phyloP scores from a whole-genome alignment of 2,113 vertebrate genomes.

The Hassar affinis region DNA sequence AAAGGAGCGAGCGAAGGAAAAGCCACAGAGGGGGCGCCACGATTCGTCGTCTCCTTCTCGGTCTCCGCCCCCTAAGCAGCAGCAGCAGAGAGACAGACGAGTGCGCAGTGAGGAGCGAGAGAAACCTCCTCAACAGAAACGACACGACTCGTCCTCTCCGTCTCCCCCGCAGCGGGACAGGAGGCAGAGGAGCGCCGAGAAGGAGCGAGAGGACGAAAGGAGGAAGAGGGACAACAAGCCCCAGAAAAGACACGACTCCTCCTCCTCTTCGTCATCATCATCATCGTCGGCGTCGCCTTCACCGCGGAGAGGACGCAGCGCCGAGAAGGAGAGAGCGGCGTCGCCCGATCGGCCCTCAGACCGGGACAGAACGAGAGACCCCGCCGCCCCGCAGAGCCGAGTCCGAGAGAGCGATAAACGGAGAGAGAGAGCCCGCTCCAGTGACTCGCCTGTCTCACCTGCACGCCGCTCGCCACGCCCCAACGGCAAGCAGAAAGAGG shows the following conservation, averaged over 20 bases:
- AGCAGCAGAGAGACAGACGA: constrained; percentile 44
- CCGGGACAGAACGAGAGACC: constrained; percentile 15
- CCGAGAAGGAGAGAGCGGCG: constrained; percentile 48
- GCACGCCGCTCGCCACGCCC: constrained; percentile 30
- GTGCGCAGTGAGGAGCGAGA: constrained; percentile 49
- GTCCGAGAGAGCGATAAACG: constrained; percentile 23
- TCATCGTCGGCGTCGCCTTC: constrained; percentile 38
- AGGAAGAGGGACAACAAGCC: constrained; percentile 28
- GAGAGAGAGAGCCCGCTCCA: constrained; percentile 30
- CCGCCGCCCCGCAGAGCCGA: not conserved
- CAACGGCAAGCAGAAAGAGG: constrained; percentile 45
- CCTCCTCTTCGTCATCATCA: too few species aligned
- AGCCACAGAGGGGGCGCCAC: constrained; percentile 43
- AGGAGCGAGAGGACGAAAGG: constrained; percentile 46
- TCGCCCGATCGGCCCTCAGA: constrained; percentile 49
- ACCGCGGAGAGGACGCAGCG: constrained; percentile 39
- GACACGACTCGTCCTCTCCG: constrained; percentile 57
- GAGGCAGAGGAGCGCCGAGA: constrained; percentile 55
- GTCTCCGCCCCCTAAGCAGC: constrained; percentile 48
- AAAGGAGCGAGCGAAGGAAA: constrained; percentile 44
- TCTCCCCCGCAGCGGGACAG: constrained; percentile 58
- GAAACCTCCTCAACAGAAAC: constrained; percentile 48
- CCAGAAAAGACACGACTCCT: constrained; percentile 37
- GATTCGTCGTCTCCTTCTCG: constrained; percentile 59
- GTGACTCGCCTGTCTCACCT: constrained; percentile 36